These are phyloP conservation scores for Platynereis dumerilii DNA, from an alignment of 2,888 invertebrate species.

Conservation along the genomic window DNA sequence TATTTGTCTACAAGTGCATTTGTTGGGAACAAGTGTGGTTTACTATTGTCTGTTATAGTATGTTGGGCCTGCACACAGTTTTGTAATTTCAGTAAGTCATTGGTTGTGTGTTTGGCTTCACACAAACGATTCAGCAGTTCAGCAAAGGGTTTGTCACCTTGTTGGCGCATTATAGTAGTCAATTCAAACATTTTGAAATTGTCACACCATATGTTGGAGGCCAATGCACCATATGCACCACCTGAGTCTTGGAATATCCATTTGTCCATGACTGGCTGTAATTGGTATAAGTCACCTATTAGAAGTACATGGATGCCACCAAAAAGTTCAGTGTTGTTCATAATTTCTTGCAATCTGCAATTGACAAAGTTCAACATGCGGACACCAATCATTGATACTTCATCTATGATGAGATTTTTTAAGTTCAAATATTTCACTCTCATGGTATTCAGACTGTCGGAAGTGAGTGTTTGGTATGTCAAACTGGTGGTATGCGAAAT, in stretches of 20 bases:
- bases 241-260: not conserved
- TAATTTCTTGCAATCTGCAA: too few relatives aligned
- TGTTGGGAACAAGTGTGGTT: not conserved
- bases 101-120: not conserved
- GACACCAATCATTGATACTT: too few relatives aligned
- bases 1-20: not conserved
- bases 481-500: not conserved
- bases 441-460: not conserved
- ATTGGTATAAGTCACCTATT: not conserved
- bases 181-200: slow-evolving; percentile 1
- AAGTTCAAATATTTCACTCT: not conserved
- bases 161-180: not conserved
- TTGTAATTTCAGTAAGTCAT: too few relatives aligned
- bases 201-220: not conserved
- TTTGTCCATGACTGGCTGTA: not conserved
- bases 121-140: not conserved
- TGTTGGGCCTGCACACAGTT: too few relatives aligned
- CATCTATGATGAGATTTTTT: not conserved
- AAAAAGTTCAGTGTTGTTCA: not conserved
- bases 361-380: too few relatives aligned
- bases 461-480: not conserved
- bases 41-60: too few relatives aligned
- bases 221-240: not conserved
- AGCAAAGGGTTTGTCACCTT: not conserved
- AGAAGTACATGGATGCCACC: not conserved